Evolutionary conservation across 2,113 vertebrate genomes (phyloP), one percentile per base, ranked within the genome.

Genomic region (Strix aluco): DNA sequence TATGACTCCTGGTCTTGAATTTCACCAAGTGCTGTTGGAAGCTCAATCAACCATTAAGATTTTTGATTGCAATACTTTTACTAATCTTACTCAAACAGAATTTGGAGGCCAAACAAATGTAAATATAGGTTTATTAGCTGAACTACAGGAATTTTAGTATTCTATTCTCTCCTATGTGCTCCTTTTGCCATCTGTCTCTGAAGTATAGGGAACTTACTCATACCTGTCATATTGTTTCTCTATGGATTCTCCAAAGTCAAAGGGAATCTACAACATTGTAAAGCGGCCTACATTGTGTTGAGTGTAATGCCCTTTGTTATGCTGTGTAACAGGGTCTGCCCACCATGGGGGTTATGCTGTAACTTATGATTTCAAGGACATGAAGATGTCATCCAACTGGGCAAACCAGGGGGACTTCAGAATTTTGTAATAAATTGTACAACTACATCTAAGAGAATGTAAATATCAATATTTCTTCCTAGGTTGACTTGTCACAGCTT

Each of bases 281-380:
- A 49, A 85, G 19, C 9, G 67, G 15, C 15, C 25, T 58, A 4
- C 15, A 17, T 7, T 62, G 14, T 47, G 16, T 46, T 75, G 21
- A 44, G 14, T 85, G 11, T 52, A 38, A 32, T 38, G 11, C 15
- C 23, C 15, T 54, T 82, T 88, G 4, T 17, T 83, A 26, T 57
- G 36, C 11, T 88, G 16, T 25, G 29, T 25, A 73, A 18, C 7
- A 84, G 14, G 8, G 16, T 58, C 46, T 91, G 25, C 21, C 12
- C 42, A 66, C 9, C 7, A 13, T 6, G 6, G 6, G 1, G 3
- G 0, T 0, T 49, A 16, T 34, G 8, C 4, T 54, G 7, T 47
- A 13, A 11, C 23, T 47, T 75, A 40, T 40, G 7, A 40, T 81
- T 91, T 91, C 1, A 7, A 77, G 51, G 25, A 55, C 8, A 34